A percentile compares a stretch with the other conserved stretches of the same genome.
phyloP scores from a whole-genome alignment of 2,888 invertebrate genomes.

The Tiphia femorata region DNA sequence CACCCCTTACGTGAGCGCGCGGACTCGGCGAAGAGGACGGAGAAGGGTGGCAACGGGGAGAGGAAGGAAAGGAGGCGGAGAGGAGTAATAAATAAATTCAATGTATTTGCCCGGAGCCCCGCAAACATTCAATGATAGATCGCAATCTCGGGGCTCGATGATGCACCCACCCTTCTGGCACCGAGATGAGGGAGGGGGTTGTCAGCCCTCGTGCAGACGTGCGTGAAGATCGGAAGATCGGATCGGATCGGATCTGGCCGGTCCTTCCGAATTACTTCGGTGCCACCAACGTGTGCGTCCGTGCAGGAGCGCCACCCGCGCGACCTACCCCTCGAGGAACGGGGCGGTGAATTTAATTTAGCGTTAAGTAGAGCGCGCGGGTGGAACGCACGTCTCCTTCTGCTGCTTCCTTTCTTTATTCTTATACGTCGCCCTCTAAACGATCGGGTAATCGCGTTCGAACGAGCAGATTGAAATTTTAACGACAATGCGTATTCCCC shows the following conservation, averaged over 20 bases:
- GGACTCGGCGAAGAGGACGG: background rate
- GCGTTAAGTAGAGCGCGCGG: too few species aligned
- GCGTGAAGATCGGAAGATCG: slow-evolving; percentile 40
- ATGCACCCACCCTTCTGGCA: slow-evolving; percentile 13
- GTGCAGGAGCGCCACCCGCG: background rate
- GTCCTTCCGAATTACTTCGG: slow-evolving; percentile 26
- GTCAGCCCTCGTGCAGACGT: slow-evolving; percentile 28
- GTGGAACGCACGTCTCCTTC: too few species aligned
- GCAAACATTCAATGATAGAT: slow-evolving; percentile 68
- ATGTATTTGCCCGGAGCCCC: slow-evolving; percentile 62
- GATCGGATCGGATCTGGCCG: slow-evolving; percentile 35
- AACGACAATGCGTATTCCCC: too few species aligned
- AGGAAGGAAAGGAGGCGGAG: slow-evolving; percentile 43
- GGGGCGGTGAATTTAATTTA: slow-evolving; percentile 9
- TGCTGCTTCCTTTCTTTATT: too few species aligned
- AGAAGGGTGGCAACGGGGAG: slow-evolving; percentile 5
- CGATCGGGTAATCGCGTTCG: too few species aligned
- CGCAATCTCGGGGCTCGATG: slow-evolving; percentile 58
- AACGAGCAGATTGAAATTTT: too few species aligned
- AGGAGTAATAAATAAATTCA: slow-evolving; percentile 67
- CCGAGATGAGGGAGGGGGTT: background rate
- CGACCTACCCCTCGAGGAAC: background rate
- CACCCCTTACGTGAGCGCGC: background rate
- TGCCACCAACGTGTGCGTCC: background rate
- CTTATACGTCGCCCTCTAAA: too few species aligned